Base-by-base conservation (phyloP, 2,113 vertebrate genomes). In the Ciconia stormi region DNA sequence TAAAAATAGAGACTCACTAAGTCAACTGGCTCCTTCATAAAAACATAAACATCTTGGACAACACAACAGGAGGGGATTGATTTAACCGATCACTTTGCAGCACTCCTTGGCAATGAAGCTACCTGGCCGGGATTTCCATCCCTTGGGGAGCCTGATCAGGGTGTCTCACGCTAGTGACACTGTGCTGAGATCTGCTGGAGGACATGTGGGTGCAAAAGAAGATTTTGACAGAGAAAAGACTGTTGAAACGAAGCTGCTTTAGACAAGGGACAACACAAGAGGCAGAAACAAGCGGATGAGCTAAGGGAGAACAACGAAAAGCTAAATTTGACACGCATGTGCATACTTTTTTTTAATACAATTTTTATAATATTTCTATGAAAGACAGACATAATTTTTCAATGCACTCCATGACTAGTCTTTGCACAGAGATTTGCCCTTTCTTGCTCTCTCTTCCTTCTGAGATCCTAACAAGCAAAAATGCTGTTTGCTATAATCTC, bases 101-200 rank as follows among this genome's bases (percentile, higher is more conserved):
- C 25, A 55, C 14, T 88, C 40, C 46, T 66, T 70, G 71, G 62
- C 26, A 44, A 44, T 0, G 0, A 90, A 86, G 27, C 14, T 49
- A 21, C 34, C 56, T 80, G 49, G 14, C 6, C 5, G 1, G 27
- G 16, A 23, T 65, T 40, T 69, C 62, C 66, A 42, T 42, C 34
- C 49, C 36, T 11, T 34, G 49, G 11, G 8, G 6, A 52, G 25
- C 20, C 73, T 69, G 71, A 69, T 18, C 34, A 73, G 79, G 46
- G 22, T 40, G 10, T 61, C 16, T 1, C 0, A 0, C 32, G 36
- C 6, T 3, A 73, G 50, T 42, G 36, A 80, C 40, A 20, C 26
- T 34, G 34, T 3, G 0, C 32, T 76, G 62, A 56, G 49, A n/a
- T 88, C 52, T 80, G 21, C 67, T 53, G 34, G 49, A 70, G 89